Percentiles rank a stretch among this genome's conserved stretches.
Conservation (phyloP, 2,888 invertebrate species). For the Myopa testacea region DNA sequence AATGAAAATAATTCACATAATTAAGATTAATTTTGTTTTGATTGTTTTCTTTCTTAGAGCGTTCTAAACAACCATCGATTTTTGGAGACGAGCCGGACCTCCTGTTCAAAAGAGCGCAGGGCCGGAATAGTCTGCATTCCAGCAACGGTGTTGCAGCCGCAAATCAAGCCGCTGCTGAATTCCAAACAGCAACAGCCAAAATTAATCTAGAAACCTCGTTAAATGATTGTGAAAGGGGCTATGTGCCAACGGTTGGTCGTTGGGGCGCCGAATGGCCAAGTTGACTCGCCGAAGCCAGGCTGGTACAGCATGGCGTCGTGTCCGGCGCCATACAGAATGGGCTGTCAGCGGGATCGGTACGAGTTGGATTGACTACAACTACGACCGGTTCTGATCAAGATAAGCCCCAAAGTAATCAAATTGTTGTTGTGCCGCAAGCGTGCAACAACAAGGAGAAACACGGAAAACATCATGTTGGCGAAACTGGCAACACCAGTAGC, state of each 20-base stretch:
- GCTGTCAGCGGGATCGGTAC: constrained; percentile 62
- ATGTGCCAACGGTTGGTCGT: constrained; percentile 85
- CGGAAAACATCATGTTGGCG: constrained; percentile 36
- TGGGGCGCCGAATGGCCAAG: constrained; percentile 97
- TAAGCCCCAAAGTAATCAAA: constrained; percentile 52
- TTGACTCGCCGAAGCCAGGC: constrained; percentile 86
- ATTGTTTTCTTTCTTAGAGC: constrained; percentile 71
- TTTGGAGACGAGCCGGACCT: constrained; percentile 75
- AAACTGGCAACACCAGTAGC: constrained; percentile 41
- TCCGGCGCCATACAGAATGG: constrained; percentile 61
- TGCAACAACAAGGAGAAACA: constrained; percentile 31
- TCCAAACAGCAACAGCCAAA: constrained; percentile 62
- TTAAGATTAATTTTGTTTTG: no score
- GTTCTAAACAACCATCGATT: constrained; percentile 77
- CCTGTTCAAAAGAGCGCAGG: constrained; percentile 72
- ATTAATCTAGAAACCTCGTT: constrained; percentile 68
- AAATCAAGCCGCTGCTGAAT: constrained; percentile 53
- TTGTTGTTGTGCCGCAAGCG: constrained; percentile 43
- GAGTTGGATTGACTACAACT: constrained; percentile 67
- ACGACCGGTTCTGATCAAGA: constrained; percentile 56
- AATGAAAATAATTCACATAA: no score
- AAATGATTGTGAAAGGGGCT: constrained; percentile 72
- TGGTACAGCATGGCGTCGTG: constrained; percentile 68
- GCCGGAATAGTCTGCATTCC: constrained; percentile 71
- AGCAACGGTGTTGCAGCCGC: constrained; percentile 60